phyloP scores from a whole-genome alignment of 2,113 vertebrate species.

The Jacana jacana region DNA sequence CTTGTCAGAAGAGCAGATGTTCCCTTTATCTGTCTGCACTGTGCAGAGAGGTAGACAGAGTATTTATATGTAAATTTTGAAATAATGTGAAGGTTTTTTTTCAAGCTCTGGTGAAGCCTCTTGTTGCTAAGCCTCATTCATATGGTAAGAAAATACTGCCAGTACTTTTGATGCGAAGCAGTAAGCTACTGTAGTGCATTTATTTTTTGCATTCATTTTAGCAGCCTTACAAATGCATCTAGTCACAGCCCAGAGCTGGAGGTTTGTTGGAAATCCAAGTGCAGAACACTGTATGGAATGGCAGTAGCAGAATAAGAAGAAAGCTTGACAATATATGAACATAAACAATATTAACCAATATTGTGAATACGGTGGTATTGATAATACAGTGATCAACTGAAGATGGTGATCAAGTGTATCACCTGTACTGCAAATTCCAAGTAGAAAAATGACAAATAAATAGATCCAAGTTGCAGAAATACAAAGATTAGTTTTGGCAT shows the following conservation, averaged over 20 bases:
- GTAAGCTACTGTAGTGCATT: neutral
- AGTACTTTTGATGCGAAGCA: neutral
- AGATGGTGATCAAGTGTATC: neutral
- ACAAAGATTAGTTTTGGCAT: neutral
- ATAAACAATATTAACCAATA: neutral
- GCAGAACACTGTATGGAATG: neutral
- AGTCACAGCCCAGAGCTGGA: neutral
- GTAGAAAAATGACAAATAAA: neutral
- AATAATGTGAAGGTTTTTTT: neutral
- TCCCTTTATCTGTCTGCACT: neutral
- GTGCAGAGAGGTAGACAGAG: neutral
- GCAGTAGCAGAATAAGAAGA: neutral
- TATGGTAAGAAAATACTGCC: neutral
- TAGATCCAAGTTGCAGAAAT: neutral
- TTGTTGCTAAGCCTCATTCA: neutral
- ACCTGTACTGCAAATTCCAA: neutral
- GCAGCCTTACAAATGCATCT: neutral
- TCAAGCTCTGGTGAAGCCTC: neutral
- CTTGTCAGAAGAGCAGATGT: neutral
- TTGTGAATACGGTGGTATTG: neutral
- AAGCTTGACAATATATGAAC: neutral
- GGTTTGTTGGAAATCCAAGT: neutral
- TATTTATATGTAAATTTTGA: neutral
- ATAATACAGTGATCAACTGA: neutral
- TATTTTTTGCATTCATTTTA: neutral